A percentile compares a stretch with the other conserved stretches of the same genome.
Evolutionary conservation across 2,888 invertebrate species (phyloP).

Genomic region (Callyntrura guangdongensis): DNA sequence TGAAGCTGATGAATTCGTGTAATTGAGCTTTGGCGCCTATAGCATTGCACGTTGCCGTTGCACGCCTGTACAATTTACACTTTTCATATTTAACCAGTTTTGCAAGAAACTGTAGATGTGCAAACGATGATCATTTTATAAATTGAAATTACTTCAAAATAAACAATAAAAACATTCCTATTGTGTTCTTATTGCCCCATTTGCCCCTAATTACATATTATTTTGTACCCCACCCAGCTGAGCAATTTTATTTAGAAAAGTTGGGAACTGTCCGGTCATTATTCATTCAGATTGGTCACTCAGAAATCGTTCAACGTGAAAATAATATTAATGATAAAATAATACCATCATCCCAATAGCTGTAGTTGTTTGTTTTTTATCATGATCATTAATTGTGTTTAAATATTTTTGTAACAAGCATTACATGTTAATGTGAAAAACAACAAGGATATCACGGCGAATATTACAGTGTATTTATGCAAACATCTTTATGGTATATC

Average conservation of each 20-base stretch:
- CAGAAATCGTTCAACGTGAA: too few relatives aligned
- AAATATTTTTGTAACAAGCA: not conserved
- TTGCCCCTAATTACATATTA: constrained; percentile 4
- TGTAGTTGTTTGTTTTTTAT: constrained; percentile 3
- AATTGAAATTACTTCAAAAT: not conserved
- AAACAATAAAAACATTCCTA: not conserved
- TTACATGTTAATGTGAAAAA: too few relatives aligned
- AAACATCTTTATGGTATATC: not conserved
- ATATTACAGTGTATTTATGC: not conserved
- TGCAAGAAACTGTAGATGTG: not conserved
- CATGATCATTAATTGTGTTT: not conserved
- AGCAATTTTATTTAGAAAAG: not conserved
- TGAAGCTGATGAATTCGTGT: too few relatives aligned
- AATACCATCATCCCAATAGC: not conserved
- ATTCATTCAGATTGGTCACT: too few relatives aligned
- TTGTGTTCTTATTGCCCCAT: constrained; percentile 28
- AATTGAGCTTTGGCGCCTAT: too few relatives aligned
- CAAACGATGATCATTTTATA: not conserved
- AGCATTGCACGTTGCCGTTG: too few relatives aligned
- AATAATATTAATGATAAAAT: not conserved
- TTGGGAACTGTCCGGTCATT: too few relatives aligned
- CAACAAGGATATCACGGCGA: too few relatives aligned
- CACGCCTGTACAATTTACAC: too few relatives aligned
- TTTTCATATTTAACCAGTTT: constrained; percentile 33
- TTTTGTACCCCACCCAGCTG: constrained; percentile 28